Evolutionary conservation across 2,888 invertebrate genomes (phyloP), one percentile per base, ranked within the genome.

Genomic region (Coenonympha arcania): DNA sequence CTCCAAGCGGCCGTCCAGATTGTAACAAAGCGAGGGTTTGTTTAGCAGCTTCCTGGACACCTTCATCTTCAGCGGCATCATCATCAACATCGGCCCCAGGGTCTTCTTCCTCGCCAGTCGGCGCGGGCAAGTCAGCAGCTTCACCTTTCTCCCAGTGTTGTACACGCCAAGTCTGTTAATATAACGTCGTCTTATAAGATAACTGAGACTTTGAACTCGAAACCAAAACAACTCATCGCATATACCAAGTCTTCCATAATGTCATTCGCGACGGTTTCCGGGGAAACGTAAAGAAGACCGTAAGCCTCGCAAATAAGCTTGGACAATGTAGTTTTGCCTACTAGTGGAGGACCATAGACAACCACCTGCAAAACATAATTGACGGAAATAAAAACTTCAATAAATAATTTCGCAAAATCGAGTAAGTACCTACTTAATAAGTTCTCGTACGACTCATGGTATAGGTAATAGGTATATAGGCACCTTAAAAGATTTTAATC

Each of bases 291-390:
- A 36, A 81, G 58, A 1, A 90, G 71, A 3, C 88, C 87, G 60
- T 91, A 92, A 46, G 83, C 72, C 51, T 89, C 79, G 43, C 87
- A 86, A 42, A 92, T 76, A 54, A 74, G 76, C 58, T 87, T 87
- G 0, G 90, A 87, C 48, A 92, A 59, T 15, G 76, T 79, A 0
- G 90, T 89, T 73, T 92, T 92, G 16, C 92, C 92, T 8, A 88
- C 83, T 5, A 89, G 87, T 3, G 92, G 91, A 15, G 91, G 91
- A 1, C 92, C 92, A 57, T 90, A 89, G 1, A 92, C 69, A 11
- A 91, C 30, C 9, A 85, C 67, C 85, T 85, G 34, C 13, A 46
- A 48, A 11, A 13, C 26, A 48, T 44, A 5, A 31, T 6, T 26
- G 11, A n/a, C n/a, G n/a, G n/a, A n/a, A n/a, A n/a, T n/a, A n/a